phyloP scores from a whole-genome alignment of 2,113 vertebrate genomes.

The Polypterus senegalus region DNA sequence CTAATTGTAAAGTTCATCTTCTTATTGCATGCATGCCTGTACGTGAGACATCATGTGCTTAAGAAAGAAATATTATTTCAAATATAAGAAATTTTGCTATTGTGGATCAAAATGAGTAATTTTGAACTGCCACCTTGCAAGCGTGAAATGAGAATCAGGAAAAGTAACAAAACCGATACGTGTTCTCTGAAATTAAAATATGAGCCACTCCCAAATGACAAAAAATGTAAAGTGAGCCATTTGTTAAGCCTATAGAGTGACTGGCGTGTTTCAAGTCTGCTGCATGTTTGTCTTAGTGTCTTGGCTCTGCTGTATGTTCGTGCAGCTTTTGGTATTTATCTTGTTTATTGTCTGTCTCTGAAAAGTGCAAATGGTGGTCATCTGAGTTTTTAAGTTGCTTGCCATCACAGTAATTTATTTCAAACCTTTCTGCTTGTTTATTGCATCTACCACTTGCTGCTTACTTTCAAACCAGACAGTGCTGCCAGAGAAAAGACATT shows the following conservation, averaged over 20 bases:
- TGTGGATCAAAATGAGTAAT: too few species aligned
- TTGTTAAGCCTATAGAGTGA: too few species aligned
- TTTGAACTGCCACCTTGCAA: too few species aligned
- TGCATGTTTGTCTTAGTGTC: neutral
- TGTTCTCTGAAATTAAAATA: neutral
- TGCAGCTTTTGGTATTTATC: neutral
- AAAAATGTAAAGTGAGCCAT: neutral
- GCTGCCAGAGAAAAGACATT: slow-evolving; percentile 57
- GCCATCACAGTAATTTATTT: slow-evolving; percentile 26
- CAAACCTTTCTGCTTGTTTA: slow-evolving; percentile 32
- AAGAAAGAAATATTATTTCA: too few species aligned
- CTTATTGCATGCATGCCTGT: too few species aligned
- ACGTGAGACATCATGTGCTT: too few species aligned
- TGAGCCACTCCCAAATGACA: neutral
- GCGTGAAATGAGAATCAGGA: too few species aligned
- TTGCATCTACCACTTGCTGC: slow-evolving; percentile 45
- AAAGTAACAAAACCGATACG: too few species aligned
- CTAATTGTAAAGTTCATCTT: too few species aligned
- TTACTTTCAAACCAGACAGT: slow-evolving; percentile 53
- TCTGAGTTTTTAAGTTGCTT: slow-evolving; percentile 25
- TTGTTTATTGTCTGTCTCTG: neutral
- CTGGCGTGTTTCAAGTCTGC: too few species aligned
- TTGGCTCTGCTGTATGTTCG: neutral
- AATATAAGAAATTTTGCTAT: too few species aligned
- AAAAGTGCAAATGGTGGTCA: neutral